Evolutionary conservation across 2,888 invertebrate species (phyloP).

Genomic region (Ophioninae sp.): DNA sequence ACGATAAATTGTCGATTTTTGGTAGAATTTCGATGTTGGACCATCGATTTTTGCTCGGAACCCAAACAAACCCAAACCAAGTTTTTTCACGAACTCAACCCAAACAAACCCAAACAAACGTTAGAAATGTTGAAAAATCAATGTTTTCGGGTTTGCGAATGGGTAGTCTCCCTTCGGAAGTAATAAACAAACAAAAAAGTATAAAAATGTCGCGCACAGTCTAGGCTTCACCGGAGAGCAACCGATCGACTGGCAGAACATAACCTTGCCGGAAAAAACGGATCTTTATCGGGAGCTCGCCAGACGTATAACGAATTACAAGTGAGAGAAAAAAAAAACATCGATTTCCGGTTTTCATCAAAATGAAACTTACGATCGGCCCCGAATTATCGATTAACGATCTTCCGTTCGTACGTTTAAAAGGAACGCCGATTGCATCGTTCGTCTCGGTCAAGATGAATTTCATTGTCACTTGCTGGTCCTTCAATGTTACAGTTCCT

Average conservation of each 20-base stretch:
- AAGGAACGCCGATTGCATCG: constrained; percentile 87
- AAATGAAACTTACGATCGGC: neutral
- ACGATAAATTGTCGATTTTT: too few relatives aligned
- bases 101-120: too few relatives aligned
- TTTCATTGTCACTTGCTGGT: constrained; percentile 87
- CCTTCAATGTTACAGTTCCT: constrained; percentile 86
- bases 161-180: too few relatives aligned
- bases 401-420: constrained; percentile 23
- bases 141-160: too few relatives aligned
- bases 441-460: constrained; percentile 85
- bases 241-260: constrained; percentile 85
- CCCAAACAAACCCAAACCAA: too few relatives aligned
- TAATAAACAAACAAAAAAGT: neutral
- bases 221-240: constrained; percentile 84
- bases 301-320: constrained; percentile 85
- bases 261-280: constrained; percentile 86
- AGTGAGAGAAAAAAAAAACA: constrained; percentile 83
- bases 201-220: constrained; percentile 71
- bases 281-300: constrained; percentile 86
- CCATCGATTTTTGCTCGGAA: too few relatives aligned
- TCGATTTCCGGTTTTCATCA: neutral
- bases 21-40: too few relatives aligned
- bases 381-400: neutral
- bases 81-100: too few relatives aligned
- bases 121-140: too few relatives aligned